These are phyloP conservation scores for Hemicordylus capensis DNA, from an alignment of 2,113 vertebrate genomes.

Conservation along the genomic window DNA sequence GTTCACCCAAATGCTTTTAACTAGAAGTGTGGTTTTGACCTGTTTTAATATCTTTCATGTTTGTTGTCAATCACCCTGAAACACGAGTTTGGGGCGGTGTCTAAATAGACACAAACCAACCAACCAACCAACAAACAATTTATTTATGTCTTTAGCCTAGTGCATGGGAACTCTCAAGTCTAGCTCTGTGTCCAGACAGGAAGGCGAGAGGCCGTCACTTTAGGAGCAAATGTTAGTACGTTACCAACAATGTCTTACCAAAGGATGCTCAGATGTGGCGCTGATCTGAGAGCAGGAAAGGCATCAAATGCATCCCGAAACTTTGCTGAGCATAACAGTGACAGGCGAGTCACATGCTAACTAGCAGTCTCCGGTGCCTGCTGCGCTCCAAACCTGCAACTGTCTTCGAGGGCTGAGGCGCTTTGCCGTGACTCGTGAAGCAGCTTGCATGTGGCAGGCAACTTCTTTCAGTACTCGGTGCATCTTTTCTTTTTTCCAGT, in stretches of 20 bases:
- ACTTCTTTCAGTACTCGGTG: neutral
- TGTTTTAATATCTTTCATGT: no score
- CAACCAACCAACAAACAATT: no score
- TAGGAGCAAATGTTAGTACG: neutral
- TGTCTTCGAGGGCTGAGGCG: neutral
- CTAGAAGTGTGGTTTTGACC: no score
- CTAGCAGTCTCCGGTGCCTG: neutral
- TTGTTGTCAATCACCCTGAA: no score
- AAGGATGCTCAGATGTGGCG: neutral
- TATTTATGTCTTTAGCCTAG: no score
- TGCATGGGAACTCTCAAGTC: no score
- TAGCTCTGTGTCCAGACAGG: no score
- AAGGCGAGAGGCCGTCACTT: neutral
- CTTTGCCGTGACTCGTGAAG: fast-evolving
- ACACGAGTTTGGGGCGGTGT: no score
- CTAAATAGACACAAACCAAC: no score
- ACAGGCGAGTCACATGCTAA: neutral
- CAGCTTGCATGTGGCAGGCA: fast-evolving
- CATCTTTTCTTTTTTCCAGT: fast-evolving
- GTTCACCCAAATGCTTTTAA: no score
- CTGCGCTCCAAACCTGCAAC: neutral
- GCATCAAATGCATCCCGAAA: no score
- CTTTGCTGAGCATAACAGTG: neutral
- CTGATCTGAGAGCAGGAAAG: neutral
- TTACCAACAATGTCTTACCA: neutral